Conservation (phyloP, 2,113 vertebrate genomes). For the Clinocottus analis region DNA sequence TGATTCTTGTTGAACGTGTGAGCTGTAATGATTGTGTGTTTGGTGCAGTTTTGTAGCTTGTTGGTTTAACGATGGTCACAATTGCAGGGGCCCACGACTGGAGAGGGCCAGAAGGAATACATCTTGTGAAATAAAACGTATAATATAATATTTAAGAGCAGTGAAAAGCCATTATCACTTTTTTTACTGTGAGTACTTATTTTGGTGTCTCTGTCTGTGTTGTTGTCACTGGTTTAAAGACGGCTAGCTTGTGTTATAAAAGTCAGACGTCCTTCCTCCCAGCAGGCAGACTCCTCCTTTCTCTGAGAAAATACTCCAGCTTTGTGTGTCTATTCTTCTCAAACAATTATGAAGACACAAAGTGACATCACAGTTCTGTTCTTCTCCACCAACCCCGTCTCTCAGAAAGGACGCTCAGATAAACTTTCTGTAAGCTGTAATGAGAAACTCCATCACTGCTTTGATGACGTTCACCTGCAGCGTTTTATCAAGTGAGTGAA, state of each 20-base stretch:
- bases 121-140: conserved; percentile 2
- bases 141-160: not conserved
- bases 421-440: not conserved
- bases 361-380: not conserved
- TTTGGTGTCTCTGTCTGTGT: not conserved
- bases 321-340: not conserved
- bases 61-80: not conserved
- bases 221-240: not conserved
- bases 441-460: not conserved
- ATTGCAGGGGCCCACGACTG: not conserved
- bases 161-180: not conserved
- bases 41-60: not conserved
- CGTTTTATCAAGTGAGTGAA: not conserved
- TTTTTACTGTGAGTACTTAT: not conserved
- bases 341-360: not conserved
- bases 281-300: not conserved
- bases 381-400: not conserved
- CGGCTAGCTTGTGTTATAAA: not conserved
- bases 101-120: not conserved
- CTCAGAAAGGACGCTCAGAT: not conserved
- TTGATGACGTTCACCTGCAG: not conserved
- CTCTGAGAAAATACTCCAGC: not conserved
- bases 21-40: not conserved
- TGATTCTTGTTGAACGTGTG: not conserved
- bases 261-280: not conserved